Conservation (phyloP, 2,797 vertebrate genomes). For the Acanthiza pusilla region DNA sequence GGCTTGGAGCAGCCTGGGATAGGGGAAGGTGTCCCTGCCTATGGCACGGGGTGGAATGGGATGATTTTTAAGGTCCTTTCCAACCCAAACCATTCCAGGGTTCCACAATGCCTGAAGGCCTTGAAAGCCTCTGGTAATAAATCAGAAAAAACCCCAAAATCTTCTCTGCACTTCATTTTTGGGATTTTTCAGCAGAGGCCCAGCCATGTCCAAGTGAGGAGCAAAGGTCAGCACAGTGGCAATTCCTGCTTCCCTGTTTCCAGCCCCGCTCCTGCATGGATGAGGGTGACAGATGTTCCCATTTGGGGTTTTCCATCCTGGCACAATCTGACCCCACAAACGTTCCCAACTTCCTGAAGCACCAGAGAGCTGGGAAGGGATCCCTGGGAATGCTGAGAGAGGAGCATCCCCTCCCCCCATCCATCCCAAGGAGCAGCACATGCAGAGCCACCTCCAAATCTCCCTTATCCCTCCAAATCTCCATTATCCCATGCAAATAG, state of each 20-base stretch:
- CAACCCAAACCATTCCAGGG: neutral
- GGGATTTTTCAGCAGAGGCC: neutral
- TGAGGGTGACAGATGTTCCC: neutral
- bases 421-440: neutral
- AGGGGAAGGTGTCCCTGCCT: neutral
- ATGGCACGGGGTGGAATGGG: neutral
- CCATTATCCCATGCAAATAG: neutral
- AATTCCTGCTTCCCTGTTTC: neutral
- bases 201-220: neutral
- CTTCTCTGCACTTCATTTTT: neutral
- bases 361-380: neutral
- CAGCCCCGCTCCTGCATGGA: neutral
- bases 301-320: neutral
- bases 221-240: neutral
- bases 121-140: neutral
- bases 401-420: neutral
- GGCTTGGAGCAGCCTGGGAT: neutral
- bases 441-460: neutral
- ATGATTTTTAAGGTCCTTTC: neutral
- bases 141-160: neutral
- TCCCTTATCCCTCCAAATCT: neutral
- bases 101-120: neutral
- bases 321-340: neutral
- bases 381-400: neutral
- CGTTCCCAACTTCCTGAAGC: neutral